Percentiles rank a stretch among this genome's conserved stretches.
Conservation (phyloP, 2,888 invertebrate genomes). For the Tachina lurida region DNA sequence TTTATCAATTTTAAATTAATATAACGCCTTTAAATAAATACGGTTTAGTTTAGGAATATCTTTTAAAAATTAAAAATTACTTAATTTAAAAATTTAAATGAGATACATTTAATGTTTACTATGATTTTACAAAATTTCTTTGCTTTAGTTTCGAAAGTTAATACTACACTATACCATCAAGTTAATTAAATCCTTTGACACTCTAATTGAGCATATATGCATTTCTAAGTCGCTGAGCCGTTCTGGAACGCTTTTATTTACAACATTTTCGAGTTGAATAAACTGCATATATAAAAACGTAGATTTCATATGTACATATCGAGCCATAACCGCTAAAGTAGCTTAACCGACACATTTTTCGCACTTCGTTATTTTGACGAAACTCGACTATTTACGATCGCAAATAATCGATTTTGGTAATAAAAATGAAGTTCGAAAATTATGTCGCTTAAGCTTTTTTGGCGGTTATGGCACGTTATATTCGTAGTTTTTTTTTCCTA, state of each 20-base stretch:
- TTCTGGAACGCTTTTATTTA: slow-evolving; percentile 28
- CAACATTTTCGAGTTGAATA: slow-evolving; percentile 45
- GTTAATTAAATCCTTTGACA: slow-evolving; percentile 14
- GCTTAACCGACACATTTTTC: no score
- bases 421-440: no score
- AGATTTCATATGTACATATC: slow-evolving; percentile 9
- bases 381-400: no score
- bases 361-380: no score
- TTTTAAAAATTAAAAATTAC: neutral
- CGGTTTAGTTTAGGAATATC: neutral
- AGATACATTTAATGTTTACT: neutral
- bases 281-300: slow-evolving; percentile 27
- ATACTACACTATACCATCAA: neutral
- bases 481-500: neutral
- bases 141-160: neutral
- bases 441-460: no score
- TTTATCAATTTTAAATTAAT: slow-evolving; percentile 43
- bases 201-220: slow-evolving; percentile 12
- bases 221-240: neutral
- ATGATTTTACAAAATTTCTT: neutral
- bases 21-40: slow-evolving; percentile 38
- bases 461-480: no score
- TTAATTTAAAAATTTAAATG: neutral
- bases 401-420: no score
- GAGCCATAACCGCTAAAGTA: no score